These are phyloP conservation scores for Drosophila pandora DNA, from an alignment of 1,140 invertebrate genomes.

Conservation along the genomic window DNA sequence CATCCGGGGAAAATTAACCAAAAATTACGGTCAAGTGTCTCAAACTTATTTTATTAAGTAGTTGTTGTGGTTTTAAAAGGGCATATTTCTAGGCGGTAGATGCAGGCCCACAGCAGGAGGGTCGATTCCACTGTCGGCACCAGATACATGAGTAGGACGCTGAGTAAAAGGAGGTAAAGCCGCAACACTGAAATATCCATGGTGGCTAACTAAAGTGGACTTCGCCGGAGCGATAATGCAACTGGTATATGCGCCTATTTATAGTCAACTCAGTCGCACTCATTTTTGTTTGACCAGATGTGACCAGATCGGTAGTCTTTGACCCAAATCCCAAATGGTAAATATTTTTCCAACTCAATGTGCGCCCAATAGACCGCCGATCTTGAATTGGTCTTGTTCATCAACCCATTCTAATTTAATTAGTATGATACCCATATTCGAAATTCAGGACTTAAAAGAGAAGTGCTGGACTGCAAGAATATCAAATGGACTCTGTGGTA, in stretches of 20 bases:
- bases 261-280: no score
- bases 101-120: conserved; percentile 53
- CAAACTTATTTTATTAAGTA: background rate
- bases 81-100: conserved; percentile 55
- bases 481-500: no score
- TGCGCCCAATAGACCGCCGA: no score
- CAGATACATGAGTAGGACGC: conserved; percentile 41
- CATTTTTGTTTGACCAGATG: no score
- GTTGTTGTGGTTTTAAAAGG: conserved; percentile 55
- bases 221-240: no score
- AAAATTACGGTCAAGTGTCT: background rate
- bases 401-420: no score
- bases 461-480: no score
- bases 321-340: conserved; percentile 15
- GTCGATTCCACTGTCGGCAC: conserved; percentile 54
- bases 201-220: background rate
- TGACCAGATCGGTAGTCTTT: conserved; percentile 11
- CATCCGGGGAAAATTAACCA: conserved; percentile 6
- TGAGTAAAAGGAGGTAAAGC: conserved; percentile 38
- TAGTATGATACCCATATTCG: no score
- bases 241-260: background rate
- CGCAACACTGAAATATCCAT: conserved; percentile 43
- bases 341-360: conserved; percentile 26
- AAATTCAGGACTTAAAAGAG: no score
- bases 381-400: no score